Percentiles rank a stretch among this genome's conserved stretches.
These are phyloP conservation scores for Lineus longissimus DNA, from an alignment of 1,140 invertebrate genomes.

Conservation along the genomic window DNA sequence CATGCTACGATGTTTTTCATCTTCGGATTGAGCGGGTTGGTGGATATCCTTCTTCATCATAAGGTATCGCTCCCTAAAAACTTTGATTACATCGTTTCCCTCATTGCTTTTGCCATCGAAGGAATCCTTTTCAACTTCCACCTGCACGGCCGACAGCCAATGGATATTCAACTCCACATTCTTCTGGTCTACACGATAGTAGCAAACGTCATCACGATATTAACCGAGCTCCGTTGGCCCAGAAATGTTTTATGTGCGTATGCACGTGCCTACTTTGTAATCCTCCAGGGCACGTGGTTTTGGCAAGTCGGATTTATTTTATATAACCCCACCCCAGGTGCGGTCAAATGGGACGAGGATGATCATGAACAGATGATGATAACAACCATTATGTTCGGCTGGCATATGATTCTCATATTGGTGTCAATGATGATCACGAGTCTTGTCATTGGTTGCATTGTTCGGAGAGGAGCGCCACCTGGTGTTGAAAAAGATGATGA, in stretches of 20 bases:
- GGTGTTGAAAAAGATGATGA: constrained; percentile 23
- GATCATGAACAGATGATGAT: constrained; percentile 56
- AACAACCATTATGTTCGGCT: constrained; percentile 54
- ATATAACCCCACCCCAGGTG: constrained; percentile 52
- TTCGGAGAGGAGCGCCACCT: constrained; percentile 23
- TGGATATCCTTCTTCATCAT: constrained; percentile 52
- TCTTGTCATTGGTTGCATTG: constrained; percentile 29
- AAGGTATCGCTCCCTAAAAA: constrained; percentile 47
- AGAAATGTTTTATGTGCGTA: constrained; percentile 48
- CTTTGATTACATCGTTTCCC: constrained; percentile 50
- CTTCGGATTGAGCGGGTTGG: constrained; percentile 54
- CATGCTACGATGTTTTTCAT: constrained; percentile 61
- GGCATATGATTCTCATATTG: constrained; percentile 51
- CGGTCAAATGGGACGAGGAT: constrained; percentile 50
- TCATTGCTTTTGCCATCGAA: constrained; percentile 54
- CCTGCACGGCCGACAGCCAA: constrained; percentile 53
- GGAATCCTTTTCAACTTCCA: constrained; percentile 57
- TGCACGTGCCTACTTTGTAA: constrained; percentile 46
- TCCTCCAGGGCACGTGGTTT: constrained; percentile 60
- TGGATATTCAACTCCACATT: constrained; percentile 57
- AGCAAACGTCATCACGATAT: constrained; percentile 33
- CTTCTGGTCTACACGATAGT: constrained; percentile 54
- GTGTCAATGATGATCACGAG: constrained; percentile 42
- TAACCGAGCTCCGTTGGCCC: constrained; percentile 51
- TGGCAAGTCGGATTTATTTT: constrained; percentile 58